A percentile compares a stretch with the other conserved stretches of the same genome.
Evolutionary conservation across 2,113 vertebrate genomes (phyloP).

Genomic region (Condylura cristata): DNA sequence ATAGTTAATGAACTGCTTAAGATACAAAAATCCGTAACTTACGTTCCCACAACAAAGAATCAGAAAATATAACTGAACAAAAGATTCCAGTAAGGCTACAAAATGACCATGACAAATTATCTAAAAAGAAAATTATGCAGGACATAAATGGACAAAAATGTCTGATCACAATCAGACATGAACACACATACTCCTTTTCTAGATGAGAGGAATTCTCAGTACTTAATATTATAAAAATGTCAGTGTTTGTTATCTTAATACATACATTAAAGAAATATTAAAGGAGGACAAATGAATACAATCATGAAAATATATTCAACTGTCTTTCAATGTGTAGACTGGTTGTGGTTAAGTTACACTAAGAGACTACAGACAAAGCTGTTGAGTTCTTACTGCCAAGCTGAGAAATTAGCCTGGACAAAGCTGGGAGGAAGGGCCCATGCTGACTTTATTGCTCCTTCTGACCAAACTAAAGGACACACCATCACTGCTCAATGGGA

Average conservation of each 20-base stretch:
- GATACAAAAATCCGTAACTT: conserved; percentile 1
- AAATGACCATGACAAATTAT: background rate
- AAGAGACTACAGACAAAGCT: background rate
- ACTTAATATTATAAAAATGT: background rate
- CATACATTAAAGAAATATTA: background rate
- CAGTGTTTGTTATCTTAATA: background rate
- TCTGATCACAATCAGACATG: background rate
- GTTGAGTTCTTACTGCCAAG: background rate
- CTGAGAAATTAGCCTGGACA: background rate
- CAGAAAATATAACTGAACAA: background rate
- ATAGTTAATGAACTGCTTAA: background rate
- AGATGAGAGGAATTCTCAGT: background rate
- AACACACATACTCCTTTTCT: background rate
- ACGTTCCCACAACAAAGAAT: background rate
- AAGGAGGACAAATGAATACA: background rate
- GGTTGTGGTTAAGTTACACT: background rate
- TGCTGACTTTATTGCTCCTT: background rate
- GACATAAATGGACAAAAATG: background rate
- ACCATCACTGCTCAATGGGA: background rate
- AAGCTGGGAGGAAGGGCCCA: background rate
- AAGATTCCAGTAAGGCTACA: conserved; percentile 1
- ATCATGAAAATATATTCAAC: background rate
- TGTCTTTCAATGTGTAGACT: background rate
- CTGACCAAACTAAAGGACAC: background rate
- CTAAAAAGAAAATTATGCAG: background rate